Base-by-base conservation (phyloP, 2,888 invertebrate species). In the Polymixis lichenea region DNA sequence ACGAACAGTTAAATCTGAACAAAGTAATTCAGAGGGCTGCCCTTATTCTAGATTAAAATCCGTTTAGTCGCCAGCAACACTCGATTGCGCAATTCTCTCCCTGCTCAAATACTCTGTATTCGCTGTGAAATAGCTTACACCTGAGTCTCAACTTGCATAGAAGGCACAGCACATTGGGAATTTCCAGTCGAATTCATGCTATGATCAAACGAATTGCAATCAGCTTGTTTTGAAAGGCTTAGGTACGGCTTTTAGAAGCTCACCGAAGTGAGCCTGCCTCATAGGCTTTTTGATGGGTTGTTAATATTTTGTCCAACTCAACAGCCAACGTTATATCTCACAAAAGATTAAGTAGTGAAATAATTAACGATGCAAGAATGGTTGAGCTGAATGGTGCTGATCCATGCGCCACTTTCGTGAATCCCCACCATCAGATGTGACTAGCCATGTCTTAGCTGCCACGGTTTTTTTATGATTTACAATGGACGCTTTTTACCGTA, bases 201-300 rank as follows among this genome's bases (percentile, higher is more conserved):
- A 28, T 28, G 28, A 77, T n/a, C 13, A 28, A 9, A 62, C n/a
- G 28, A 55, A 77, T 8, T 67, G 56, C 25, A 60, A 61, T 61
- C n/a, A 60, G n/a, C 1, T 19, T n/a, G 19, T 19, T 58, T 51
- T 60, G 58, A 60, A 28, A 51, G 28, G 28, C 38, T 62, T 58
- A 49, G 19, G 2, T 58, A 8, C 8, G 25, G 38, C 49, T 75
- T 74, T 53, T 22, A 62, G n/a, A 32, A 46, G 7, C 25, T 17
- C 5, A 13, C 28, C 7, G 6, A 46, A 7, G 19, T 17, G 58
- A 51, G 11, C n/a, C n/a, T 58, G 3, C 22, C 19, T 32, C 19
- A 51, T 51, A 19, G 19, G 55, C 13, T 55, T 55, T 13, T 13
- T 55, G 15, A 53, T 9, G 11, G 43, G 53, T 22, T 62, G 64